Evolutionary conservation across 1,140 invertebrate genomes (phyloP), one percentile per base, ranked within the genome.

Genomic region (Spodoptera litura): DNA sequence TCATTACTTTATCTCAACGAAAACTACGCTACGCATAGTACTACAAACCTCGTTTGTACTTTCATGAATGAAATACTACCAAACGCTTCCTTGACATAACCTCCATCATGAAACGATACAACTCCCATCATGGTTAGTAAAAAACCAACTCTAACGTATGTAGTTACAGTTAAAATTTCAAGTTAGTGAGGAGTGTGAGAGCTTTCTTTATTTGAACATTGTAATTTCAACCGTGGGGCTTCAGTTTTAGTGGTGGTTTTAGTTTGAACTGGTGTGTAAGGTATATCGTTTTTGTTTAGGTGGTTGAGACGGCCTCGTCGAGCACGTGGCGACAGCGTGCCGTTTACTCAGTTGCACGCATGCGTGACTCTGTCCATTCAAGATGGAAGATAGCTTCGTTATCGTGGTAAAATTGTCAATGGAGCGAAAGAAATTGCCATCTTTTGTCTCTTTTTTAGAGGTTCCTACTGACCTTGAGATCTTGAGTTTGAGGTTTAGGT

Each of bases 21-120:
- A 66, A 66, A 66, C 66, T 70, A 70, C 66, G 49, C 66, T 70
- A 70, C 66, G 49, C 66, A 49, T 66, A 66, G 38, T 66, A 66
- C 62, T 70, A 70, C 51, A 25, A 27, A 70, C 66, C 66, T 70
- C 51, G 66, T 31, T 70, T 27, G 49, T 49, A 70, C 66, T 52
- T 70, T 70, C 51, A 70, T 70, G 66, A 70, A 70, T 70, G 66
- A 70, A 70, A 70, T 53, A 66, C 62, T 38, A 25, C 38, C 10
- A 20, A 49, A 20, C 38, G 62, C 62, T 66, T 66, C 62, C 15
- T 66, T 49, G 27, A 62, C 20, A 66, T 44, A 66, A 49, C 44
- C 25, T 8, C 25, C 49, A 13, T 31, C 13, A 53, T 25, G 13
- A 31, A 53, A 20, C 12, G 52, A 27, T 10, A 1, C 51, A 70